A percentile compares a stretch with the other conserved stretches of the same genome.
Evolutionary conservation across 2,113 vertebrate genomes (phyloP).

Genomic region (Lamprologus callipterus): DNA sequence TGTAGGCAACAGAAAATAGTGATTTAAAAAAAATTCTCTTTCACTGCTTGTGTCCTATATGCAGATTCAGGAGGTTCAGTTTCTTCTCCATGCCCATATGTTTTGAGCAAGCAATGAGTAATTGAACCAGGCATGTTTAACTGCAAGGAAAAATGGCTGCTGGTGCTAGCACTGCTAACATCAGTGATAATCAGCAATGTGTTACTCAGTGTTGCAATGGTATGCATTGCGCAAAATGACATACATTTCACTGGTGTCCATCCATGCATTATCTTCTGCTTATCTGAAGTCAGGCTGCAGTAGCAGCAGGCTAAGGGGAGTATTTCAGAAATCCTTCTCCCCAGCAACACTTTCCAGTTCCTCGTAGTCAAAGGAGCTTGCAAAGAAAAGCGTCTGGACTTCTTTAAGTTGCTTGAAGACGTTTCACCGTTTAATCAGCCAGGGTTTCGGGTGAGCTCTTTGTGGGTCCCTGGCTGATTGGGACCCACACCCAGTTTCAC

Average conservation of each 20-base stretch:
- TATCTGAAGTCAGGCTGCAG: neutral
- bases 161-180: neutral
- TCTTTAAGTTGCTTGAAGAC: no score
- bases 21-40: neutral
- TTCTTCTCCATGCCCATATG: neutral
- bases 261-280: neutral
- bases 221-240: neutral
- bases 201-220: neutral
- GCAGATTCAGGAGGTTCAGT: neutral
- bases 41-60: neutral
- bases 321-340: neutral
- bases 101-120: neutral
- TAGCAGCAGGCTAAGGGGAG: neutral
- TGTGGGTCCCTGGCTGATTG: no score
- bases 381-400: no score
- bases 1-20: neutral
- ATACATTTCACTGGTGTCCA: neutral
- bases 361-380: no score
- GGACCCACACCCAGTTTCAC: no score
- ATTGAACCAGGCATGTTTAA: neutral
- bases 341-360: neutral
- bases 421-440: no score
- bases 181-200: neutral
- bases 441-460: no score
- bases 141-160: neutral